phyloP scores from a whole-genome alignment of 2,113 vertebrate genomes.

The Oncorhynchus mykiss region DNA sequence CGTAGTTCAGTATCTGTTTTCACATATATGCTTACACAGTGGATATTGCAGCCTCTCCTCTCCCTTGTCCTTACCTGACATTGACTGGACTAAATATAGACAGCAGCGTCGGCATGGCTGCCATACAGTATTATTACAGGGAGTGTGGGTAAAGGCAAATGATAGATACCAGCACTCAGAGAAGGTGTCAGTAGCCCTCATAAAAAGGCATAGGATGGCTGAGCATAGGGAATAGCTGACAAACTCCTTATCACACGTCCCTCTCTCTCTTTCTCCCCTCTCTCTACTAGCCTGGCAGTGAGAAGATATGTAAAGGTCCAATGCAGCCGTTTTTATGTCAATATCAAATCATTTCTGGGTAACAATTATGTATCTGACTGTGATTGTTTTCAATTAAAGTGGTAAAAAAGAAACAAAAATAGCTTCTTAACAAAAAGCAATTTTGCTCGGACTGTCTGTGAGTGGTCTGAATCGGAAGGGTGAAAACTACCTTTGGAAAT shows the following conservation, averaged over 20 bases:
- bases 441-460: too few species aligned
- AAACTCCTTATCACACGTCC: slow-evolving; percentile 61
- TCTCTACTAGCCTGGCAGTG: slow-evolving; percentile 31
- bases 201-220: slow-evolving; percentile 59
- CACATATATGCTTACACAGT: slow-evolving; percentile 35
- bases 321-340: too few species aligned
- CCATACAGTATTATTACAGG: slow-evolving; percentile 51
- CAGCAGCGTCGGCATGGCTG: neutral
- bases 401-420: too few species aligned
- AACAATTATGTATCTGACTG: too few species aligned
- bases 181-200: slow-evolving; percentile 60
- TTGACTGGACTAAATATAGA: slow-evolving; percentile 66
- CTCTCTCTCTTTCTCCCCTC: slow-evolving; percentile 45
- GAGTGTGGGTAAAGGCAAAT: slow-evolving; percentile 44
- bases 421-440: too few species aligned
- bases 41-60: slow-evolving; percentile 16
- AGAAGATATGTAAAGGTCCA: slow-evolving; percentile 32
- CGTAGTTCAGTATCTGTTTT: slow-evolving; percentile 18
- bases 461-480: too few species aligned
- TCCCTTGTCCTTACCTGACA: slow-evolving; percentile 55
- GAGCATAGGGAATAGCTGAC: slow-evolving; percentile 65
- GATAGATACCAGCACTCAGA: slow-evolving; percentile 59
- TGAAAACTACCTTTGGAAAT: too few species aligned
- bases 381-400: too few species aligned
- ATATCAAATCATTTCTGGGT: too few species aligned